phyloP scores from a whole-genome alignment of 2,113 vertebrate genomes.

The Periophthalmodon schlosseri region DNA sequence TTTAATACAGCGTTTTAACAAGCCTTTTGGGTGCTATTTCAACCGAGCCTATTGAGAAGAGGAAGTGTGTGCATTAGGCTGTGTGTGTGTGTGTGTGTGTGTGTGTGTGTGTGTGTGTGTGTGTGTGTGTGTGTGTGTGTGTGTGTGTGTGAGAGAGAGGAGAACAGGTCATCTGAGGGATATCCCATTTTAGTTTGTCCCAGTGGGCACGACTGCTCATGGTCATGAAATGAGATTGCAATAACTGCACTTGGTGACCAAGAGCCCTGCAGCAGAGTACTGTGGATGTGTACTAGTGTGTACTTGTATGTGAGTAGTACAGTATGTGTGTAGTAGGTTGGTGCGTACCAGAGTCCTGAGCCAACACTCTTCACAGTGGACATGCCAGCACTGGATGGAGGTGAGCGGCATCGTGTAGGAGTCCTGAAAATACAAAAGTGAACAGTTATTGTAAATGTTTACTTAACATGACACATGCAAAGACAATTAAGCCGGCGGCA shows the following conservation, averaged over 20 bases:
- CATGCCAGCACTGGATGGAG: slow-evolving; percentile 99
- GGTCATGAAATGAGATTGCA: slow-evolving; percentile 58
- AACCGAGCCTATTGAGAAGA: slow-evolving; percentile 43
- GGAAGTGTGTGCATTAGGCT: slow-evolving; percentile 41
- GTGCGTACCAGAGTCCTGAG: slow-evolving; percentile 95
- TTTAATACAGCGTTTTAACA: slow-evolving; percentile 66
- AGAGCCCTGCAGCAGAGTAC: slow-evolving; percentile 27
- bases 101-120: neutral
- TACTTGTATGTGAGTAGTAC: neutral
- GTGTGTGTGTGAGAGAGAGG: slow-evolving; percentile 9
- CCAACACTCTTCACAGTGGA: slow-evolving; percentile 99
- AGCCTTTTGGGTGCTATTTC: slow-evolving; percentile 63
- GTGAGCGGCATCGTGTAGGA: slow-evolving; percentile 98
- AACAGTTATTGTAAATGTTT: neutral
- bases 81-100: slow-evolving; percentile 5
- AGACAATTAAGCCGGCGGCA: slow-evolving; percentile 14
- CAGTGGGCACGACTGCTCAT: slow-evolving; percentile 40
- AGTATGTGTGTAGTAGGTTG: neutral
- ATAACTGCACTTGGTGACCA: slow-evolving; percentile 44
- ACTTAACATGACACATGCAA: neutral
- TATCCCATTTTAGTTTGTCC: slow-evolving; percentile 58
- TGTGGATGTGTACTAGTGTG: slow-evolving; percentile 11
- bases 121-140: slow-evolving; percentile 51
- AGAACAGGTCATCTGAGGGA: slow-evolving; percentile 58
- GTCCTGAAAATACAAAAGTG: slow-evolving; percentile 77